Evolutionary conservation across 2,797 vertebrate genomes (phyloP), one percentile per base, ranked within the genome.

Genomic region (Pipistrellus pygmaeus): DNA sequence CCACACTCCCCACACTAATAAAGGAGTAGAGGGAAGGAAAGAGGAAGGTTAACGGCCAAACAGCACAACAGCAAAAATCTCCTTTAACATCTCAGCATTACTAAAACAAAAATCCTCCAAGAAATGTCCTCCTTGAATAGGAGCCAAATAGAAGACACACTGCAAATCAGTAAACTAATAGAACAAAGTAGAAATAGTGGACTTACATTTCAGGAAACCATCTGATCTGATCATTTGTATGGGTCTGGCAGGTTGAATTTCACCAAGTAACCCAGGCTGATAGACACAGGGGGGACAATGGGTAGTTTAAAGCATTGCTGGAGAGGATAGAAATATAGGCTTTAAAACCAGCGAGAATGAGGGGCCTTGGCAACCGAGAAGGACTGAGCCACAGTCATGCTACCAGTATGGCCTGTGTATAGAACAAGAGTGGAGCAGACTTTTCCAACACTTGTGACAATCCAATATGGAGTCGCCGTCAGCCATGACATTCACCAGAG

Each of bases 91-190:
- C 60, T 27, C 38, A 57, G 5, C 25, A 27, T 90, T 81, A 69
- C 17, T 57, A 48, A 94, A 82, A 68, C 35, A 83, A 92, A 93
- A 91, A 69, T 77, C 55, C 88, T 35, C 27, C 41, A 85, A 88
- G 62, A 88, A 86, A 91, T 94, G 93, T 23, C 76, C 32, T 38
- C 53, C 48, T 38, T 92, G 23, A 83, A 60, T 8, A 85, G 32
- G 30, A 92, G 23, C 46, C 7, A 53, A 41, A 13, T 44, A 80
- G 44, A 86, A 85, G 77, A 73, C 32, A 66, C 18, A 84, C 30
- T 82, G 20, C 55, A 94, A 85, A 91, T 96, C 82, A 90, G 93
- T 68, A 94, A 93, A 27, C 3, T 41, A 84, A 93, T 90, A 94
- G 87, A 93, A 83, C 57, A 77, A 92, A 92, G 27, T 25, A 73